phyloP scores from a whole-genome alignment of 2,113 vertebrate species.

The Apodemus sylvaticus region DNA sequence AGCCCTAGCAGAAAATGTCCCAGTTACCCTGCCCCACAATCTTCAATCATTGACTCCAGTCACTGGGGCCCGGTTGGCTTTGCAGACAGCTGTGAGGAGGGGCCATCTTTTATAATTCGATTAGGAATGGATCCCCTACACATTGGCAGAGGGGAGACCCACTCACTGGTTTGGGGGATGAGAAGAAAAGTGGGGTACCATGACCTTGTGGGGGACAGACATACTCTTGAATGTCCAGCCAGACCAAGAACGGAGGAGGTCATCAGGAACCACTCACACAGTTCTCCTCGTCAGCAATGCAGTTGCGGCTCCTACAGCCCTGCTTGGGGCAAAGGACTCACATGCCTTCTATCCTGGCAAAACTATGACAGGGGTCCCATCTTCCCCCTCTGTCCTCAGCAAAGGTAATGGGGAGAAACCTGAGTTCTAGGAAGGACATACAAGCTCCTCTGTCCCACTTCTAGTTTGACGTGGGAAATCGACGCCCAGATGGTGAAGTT shows the following conservation, averaged over 20 bases:
- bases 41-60: background rate
- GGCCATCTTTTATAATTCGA: conserved; percentile 22
- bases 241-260: background rate
- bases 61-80: background rate
- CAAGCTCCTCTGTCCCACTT: accelerated
- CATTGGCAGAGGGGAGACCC: accelerated
- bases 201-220: background rate
- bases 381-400: background rate
- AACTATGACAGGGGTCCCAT: background rate
- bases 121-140: conserved; percentile 19
- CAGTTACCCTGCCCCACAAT: accelerated
- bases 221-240: background rate
- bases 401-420: background rate
- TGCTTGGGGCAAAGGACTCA: background rate
- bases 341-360: background rate
- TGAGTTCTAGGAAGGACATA: background rate
- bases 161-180: background rate
- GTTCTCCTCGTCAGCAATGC: background rate
- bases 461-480: background rate
- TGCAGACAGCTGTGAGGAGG: background rate
- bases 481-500: background rate
- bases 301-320: background rate
- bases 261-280: background rate
- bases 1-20: background rate
- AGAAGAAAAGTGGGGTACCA: no score